Percentiles rank a stretch among this genome's conserved stretches.
Evolutionary conservation across 2,888 invertebrate species (phyloP).

Genomic region (Megaustenia siamemsis): DNA sequence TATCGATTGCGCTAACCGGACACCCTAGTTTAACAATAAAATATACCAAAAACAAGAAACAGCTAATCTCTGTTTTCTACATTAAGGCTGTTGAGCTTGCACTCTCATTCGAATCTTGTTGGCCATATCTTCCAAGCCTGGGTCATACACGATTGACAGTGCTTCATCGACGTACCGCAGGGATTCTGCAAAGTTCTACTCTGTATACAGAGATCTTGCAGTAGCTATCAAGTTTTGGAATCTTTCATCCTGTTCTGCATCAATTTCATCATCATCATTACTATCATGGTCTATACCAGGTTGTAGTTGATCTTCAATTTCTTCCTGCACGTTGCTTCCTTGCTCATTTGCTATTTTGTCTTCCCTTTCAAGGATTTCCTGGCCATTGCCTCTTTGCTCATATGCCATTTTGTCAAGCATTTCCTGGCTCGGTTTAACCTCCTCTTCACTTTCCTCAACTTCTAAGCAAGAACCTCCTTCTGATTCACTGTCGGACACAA

Average conservation of each 20-base stretch:
- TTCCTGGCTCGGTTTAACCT: conserved; percentile 1
- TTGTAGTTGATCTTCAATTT: not conserved
- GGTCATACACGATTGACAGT: conserved; percentile 66
- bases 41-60: too few relatives aligned
- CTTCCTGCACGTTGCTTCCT: too few relatives aligned
- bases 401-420: not conserved
- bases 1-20: too few relatives aligned
- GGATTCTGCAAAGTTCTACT: conserved; percentile 64
- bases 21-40: too few relatives aligned
- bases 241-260: conserved; percentile 36
- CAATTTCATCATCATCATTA: not conserved
- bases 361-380: conserved; percentile 25
- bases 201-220: conserved; percentile 63
- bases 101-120: conserved; percentile 58
- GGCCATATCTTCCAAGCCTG: conserved; percentile 62
- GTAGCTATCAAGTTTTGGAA: conserved; percentile 34
- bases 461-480: conserved; percentile 33
- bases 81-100: too few relatives aligned
- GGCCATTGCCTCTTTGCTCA: not conserved
- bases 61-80: too few relatives aligned
- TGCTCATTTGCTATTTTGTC: too few relatives aligned
- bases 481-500: conserved; percentile 40
- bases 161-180: conserved; percentile 65
- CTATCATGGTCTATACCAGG: not conserved
- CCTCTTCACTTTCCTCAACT: conserved; percentile 50